Evolutionary conservation across 37 sponge, comb jelly and placozoan species (phyloP).

Genomic region (Ephydatia muelleri): DNA sequence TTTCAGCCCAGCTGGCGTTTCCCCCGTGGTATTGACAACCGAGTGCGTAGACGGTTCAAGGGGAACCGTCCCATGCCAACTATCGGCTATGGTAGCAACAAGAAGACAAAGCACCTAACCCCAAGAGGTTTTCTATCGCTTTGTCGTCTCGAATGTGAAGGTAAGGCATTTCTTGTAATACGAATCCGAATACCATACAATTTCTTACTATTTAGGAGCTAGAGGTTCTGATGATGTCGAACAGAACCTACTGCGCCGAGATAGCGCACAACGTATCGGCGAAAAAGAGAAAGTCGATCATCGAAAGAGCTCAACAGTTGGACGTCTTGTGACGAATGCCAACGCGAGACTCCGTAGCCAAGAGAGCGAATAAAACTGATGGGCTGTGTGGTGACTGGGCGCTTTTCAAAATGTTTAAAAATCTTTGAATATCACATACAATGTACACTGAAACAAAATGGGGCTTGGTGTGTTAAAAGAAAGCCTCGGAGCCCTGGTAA

Average conservation of each 20-base stretch:
- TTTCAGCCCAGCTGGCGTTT: conserved; percentile 91
- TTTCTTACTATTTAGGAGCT: conserved; percentile 67
- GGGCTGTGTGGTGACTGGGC: neutral
- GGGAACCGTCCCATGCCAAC: conserved; percentile 93
- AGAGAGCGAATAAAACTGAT: conserved; percentile 81
- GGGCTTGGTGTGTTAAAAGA: neutral
- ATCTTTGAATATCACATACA: neutral
- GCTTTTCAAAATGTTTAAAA: neutral
- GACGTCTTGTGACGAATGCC: conserved; percentile 88
- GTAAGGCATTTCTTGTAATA: too few relatives aligned
- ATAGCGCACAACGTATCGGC: conserved; percentile 94
- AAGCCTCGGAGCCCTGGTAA: conserved; percentile 30
- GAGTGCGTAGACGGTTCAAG: conserved; percentile 92
- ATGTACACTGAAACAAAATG: neutral
- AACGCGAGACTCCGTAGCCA: conserved; percentile 86
- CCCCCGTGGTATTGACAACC: conserved; percentile 98
- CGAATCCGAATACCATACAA: too few relatives aligned
- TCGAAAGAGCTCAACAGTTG: conserved; percentile 91
- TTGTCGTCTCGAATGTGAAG: conserved; percentile 92
- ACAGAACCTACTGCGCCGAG: conserved; percentile 90
- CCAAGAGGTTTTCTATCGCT: conserved; percentile 91
- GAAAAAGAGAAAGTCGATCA: conserved; percentile 89
- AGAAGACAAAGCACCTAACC: conserved; percentile 86
- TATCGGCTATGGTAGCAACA: conserved; percentile 95
- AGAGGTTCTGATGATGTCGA: conserved; percentile 96